A percentile compares a stretch with the other conserved stretches of the same genome.
These are phyloP conservation scores for Capitella teleta DNA, from an alignment of 1,140 invertebrate species.

Conservation along the genomic window DNA sequence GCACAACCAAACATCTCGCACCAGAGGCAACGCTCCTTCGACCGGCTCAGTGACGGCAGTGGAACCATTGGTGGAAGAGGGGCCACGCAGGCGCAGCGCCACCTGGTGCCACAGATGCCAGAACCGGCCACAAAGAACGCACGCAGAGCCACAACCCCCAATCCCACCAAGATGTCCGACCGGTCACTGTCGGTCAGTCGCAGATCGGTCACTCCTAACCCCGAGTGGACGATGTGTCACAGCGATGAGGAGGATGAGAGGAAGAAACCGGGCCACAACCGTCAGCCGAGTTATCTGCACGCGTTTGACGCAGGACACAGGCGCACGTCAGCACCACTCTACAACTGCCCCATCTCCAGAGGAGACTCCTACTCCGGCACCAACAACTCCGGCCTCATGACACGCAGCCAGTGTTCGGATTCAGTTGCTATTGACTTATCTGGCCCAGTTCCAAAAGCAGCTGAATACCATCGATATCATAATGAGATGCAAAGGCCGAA, in stretches of 20 bases:
- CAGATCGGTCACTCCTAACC: neutral
- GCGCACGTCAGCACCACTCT: neutral
- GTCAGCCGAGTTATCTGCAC: conserved; percentile 32
- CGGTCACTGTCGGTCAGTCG: neutral
- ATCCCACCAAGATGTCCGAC: conserved; percentile 42
- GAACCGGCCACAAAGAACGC: neutral
- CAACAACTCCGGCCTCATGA: neutral
- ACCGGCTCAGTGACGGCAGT: neutral
- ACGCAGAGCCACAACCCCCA: conserved; percentile 65
- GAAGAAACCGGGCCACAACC: conserved; percentile 20
- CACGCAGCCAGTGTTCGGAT: neutral
- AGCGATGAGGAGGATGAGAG: conserved; percentile 42
- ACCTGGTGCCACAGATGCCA: neutral
- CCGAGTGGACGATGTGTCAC: conserved; percentile 15
- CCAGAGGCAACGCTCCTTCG: neutral
- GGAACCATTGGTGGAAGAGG: neutral
- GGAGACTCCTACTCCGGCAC: neutral
- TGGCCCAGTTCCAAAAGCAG: neutral
- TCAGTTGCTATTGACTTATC: neutral
- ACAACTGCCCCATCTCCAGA: neutral
- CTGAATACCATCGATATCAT: no score
- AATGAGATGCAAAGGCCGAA: no score
- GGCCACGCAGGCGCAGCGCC: neutral
- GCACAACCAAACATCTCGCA: neutral
- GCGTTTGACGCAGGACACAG: conserved; percentile 16